phyloP scores from a whole-genome alignment of 2,888 invertebrate species.

The Lymantria dispar region DNA sequence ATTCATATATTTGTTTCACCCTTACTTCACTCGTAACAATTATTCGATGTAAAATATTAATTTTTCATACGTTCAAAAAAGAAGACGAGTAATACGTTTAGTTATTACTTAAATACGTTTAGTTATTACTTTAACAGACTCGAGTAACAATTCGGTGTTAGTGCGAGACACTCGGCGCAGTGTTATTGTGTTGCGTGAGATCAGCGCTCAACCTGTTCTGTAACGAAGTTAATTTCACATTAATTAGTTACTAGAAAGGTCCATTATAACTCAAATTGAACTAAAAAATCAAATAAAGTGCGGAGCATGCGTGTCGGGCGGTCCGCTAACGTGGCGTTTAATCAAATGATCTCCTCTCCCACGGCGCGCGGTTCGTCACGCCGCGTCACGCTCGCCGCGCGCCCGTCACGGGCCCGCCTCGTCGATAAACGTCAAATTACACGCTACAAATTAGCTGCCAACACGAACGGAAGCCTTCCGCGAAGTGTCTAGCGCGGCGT shows the following conservation, averaged over 20 bases:
- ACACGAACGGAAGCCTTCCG: constrained; percentile 13
- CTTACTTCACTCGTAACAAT: too few relatives aligned
- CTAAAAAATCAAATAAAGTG: constrained; percentile 11
- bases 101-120: too few relatives aligned
- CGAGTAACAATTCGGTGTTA: too few relatives aligned
- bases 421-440: constrained; percentile 10
- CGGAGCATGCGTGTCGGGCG: constrained; percentile 11
- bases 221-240: constrained; percentile 3
- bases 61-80: too few relatives aligned
- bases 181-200: not conserved
- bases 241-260: constrained; percentile 3
- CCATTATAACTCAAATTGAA: constrained; percentile 2
- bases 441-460: constrained; percentile 12
- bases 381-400: constrained; percentile 9
- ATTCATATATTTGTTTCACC: too few relatives aligned
- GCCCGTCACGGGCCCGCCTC: constrained; percentile 10
- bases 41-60: too few relatives aligned
- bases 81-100: too few relatives aligned
- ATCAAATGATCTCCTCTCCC: constrained; percentile 14
- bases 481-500: not conserved
- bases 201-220: not conserved
- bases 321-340: constrained; percentile 23
- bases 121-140: too few relatives aligned
- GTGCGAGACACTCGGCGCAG: too few relatives aligned
- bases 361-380: constrained; percentile 6